phyloP scores from a whole-genome alignment of 2,888 invertebrate genomes.

The Pachliopta kotzebuea region DNA sequence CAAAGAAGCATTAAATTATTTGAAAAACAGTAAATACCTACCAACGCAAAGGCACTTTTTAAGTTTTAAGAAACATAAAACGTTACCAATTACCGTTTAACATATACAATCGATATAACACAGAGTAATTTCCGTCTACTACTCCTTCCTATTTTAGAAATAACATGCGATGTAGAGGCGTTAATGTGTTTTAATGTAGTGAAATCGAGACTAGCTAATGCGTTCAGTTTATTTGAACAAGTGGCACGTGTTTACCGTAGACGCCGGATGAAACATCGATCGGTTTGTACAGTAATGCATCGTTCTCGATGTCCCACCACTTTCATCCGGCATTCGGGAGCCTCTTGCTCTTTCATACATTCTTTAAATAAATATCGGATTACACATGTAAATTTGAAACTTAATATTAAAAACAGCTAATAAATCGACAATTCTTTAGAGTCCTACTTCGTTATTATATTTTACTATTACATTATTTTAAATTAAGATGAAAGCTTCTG shows the following conservation, averaged over 20 bases:
- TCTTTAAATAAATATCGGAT: constrained; percentile 19
- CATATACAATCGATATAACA: constrained; percentile 14
- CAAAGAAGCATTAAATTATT: too few relatives aligned
- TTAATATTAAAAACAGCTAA: background rate
- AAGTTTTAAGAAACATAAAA: background rate
- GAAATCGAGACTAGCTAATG: constrained; percentile 78
- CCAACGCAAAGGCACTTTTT: background rate
- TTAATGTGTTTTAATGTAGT: constrained; percentile 79
- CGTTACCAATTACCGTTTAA: background rate
- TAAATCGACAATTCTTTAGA: background rate
- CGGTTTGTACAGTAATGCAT: constrained; percentile 75
- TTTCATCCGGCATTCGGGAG: constrained; percentile 43
- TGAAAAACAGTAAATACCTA: too few relatives aligned
- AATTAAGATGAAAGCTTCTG: background rate
- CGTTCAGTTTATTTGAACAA: constrained; percentile 77
- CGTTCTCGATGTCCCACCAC: constrained; percentile 62
- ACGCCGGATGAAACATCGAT: constrained; percentile 77
- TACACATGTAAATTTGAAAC: constrained; percentile 21
- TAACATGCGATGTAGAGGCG: constrained; percentile 69
- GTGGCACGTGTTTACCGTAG: constrained; percentile 75
- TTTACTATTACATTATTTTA: background rate
- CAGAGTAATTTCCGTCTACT: constrained; percentile 25
- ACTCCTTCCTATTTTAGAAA: constrained; percentile 55
- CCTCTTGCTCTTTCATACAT: constrained; percentile 20
- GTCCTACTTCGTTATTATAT: background rate